Evolutionary conservation across 2,888 invertebrate species (phyloP).

Genomic region (Idaea straminata): DNA sequence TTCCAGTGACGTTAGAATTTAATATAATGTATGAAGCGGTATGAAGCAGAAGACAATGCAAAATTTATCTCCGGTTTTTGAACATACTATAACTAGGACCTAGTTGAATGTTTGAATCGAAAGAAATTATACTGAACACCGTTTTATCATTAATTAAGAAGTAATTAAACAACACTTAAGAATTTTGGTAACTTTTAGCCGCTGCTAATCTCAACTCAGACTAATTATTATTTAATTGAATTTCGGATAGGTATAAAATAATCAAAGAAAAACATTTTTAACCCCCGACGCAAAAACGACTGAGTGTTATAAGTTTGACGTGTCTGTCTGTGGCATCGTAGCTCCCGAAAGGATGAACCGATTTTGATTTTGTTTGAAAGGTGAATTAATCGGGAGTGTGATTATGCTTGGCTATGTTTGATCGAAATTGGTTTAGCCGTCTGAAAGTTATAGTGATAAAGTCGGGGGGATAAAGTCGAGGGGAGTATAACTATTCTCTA

Average conservation of each 20-base stretch:
- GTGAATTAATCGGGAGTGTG: no score
- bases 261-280: neutral
- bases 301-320: no score
- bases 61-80: neutral
- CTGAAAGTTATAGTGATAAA: no score
- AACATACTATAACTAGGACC: neutral
- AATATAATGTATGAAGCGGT: neutral
- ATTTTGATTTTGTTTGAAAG: no score
- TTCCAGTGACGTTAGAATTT: neutral
- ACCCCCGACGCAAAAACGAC: no score
- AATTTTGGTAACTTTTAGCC: neutral
- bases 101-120: neutral
- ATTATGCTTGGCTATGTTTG: no score
- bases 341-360: no score
- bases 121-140: neutral
- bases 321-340: no score
- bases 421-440: no score
- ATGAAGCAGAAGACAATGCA: neutral
- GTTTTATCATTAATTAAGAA: neutral
- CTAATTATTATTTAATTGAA: neutral
- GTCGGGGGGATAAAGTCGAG: no score
- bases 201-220: neutral
- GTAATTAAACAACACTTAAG: neutral
- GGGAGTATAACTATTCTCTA: no score
- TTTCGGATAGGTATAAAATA: neutral